Percentiles rank a stretch among this genome's conserved stretches.
phyloP scores from a whole-genome alignment of 2,113 vertebrate species.

The Cebidichthys violaceus region DNA sequence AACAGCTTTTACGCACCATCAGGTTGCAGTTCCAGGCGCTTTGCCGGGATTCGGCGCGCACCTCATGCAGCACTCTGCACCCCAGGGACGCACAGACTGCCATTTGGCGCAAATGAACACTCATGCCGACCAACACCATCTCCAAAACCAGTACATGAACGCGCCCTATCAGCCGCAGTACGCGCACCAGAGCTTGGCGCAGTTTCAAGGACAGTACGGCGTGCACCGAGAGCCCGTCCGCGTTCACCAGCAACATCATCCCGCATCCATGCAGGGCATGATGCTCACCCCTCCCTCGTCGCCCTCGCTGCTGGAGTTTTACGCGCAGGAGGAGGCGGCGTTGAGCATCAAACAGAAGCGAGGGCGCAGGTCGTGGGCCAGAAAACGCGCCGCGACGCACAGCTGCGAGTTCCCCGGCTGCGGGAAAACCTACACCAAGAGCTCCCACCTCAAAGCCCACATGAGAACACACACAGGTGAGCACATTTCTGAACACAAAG shows the following conservation, averaged over 20 bases:
- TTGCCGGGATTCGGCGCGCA: slow-evolving; percentile 74
- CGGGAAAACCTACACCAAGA: slow-evolving; percentile 95
- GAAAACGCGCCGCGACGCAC: slow-evolving; percentile 92
- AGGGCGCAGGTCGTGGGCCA: slow-evolving; percentile 89
- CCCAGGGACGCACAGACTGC: slow-evolving; percentile 75
- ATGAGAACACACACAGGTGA: slow-evolving; percentile 94
- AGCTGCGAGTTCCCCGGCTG: slow-evolving; percentile 93
- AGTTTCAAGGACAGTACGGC: slow-evolving; percentile 88
- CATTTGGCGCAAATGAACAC: slow-evolving; percentile 77
- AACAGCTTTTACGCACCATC: slow-evolving; percentile 74
- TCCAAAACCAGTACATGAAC: slow-evolving; percentile 75
- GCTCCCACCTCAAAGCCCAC: slow-evolving; percentile 93
- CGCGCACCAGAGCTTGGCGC: slow-evolving; percentile 71
- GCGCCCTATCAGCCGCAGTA: slow-evolving; percentile 83
- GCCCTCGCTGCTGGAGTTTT: slow-evolving; percentile 89
- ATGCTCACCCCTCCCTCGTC: slow-evolving; percentile 91
- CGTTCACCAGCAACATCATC: slow-evolving; percentile 76
- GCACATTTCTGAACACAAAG: not conserved
- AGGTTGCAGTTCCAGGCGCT: slow-evolving; percentile 7
- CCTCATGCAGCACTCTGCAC: slow-evolving; percentile 66
- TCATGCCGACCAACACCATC: slow-evolving; percentile 46
- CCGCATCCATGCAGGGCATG: slow-evolving; percentile 81
- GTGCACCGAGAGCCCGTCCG: slow-evolving; percentile 84
- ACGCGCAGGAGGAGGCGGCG: slow-evolving; percentile 83
- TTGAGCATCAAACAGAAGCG: slow-evolving; percentile 85